A percentile compares a stretch with the other conserved stretches of the same genome.
phyloP scores from a whole-genome alignment of 2,797 vertebrate species.

The Danio albolineatus region DNA sequence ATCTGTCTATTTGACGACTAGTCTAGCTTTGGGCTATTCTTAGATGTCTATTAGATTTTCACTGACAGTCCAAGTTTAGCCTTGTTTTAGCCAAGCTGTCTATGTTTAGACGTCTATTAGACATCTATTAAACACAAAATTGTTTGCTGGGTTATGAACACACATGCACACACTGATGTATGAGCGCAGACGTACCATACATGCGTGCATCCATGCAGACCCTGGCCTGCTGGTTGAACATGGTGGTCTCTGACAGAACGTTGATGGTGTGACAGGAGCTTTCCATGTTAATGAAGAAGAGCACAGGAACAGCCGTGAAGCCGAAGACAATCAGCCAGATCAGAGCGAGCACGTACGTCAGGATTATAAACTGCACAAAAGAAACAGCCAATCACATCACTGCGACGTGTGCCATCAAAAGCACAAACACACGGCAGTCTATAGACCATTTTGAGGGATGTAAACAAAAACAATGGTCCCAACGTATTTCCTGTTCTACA shows the following conservation, averaged over 20 bases:
- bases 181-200: slow-evolving; percentile 84
- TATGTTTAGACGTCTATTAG: too few relatives aligned
- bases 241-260: slow-evolving; percentile 89
- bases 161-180: background rate
- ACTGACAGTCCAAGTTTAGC: too few relatives aligned
- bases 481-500: too few relatives aligned
- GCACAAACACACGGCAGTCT: background rate
- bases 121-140: too few relatives aligned
- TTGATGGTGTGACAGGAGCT: slow-evolving; percentile 94
- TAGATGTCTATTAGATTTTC: too few relatives aligned
- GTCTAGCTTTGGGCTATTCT: too few relatives aligned
- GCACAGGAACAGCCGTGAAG: slow-evolving; percentile 91
- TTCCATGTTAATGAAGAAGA: slow-evolving; percentile 96
- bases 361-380: slow-evolving; percentile 89
- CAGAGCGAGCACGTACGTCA: slow-evolving; percentile 91
- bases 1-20: too few relatives aligned
- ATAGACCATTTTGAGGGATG: too few relatives aligned
- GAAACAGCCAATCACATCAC: slow-evolving; percentile 32
- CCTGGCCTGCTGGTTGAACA: slow-evolving; percentile 83
- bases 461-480: too few relatives aligned
- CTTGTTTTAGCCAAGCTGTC: too few relatives aligned
- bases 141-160: background rate
- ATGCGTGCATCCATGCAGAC: slow-evolving; percentile 95
- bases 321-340: slow-evolving; percentile 94
- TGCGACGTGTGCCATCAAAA: background rate